A percentile compares a stretch with the other conserved stretches of the same genome.
Evolutionary conservation across 2,113 vertebrate genomes (phyloP).

Genomic region (Festucalex cinctus): DNA sequence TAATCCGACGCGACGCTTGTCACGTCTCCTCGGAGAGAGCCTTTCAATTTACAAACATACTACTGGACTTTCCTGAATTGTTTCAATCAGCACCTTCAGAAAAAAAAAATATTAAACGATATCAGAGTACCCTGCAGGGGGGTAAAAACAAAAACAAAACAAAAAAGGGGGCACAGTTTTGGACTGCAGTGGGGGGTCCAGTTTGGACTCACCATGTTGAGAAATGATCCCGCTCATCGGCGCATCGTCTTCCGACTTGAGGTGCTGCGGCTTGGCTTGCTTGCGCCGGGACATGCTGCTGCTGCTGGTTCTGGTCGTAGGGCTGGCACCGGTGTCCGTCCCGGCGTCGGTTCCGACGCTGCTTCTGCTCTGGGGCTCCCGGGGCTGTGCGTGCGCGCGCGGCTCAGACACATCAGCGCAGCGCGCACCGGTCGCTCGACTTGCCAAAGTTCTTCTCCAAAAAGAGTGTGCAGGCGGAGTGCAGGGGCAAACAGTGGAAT

Average conservation of each 20-base stretch:
- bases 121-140: neutral
- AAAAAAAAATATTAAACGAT: neutral
- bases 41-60: neutral
- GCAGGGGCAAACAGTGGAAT: conserved; percentile 56
- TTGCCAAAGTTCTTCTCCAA: conserved; percentile 2
- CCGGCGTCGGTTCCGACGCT: conserved; percentile 36
- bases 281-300: conserved; percentile 96
- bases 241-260: conserved; percentile 92
- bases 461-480: conserved; percentile 26
- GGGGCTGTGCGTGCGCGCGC: conserved; percentile 67
- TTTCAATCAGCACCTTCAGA: neutral
- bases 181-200: neutral
- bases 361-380: conserved; percentile 30
- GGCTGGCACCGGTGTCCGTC: conserved; percentile 72
- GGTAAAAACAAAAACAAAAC: neutral
- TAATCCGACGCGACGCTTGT: neutral
- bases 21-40: neutral
- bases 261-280: conserved; percentile 99
- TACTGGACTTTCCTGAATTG: neutral
- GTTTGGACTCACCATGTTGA: conserved; percentile 82
- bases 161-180: conserved; percentile 7
- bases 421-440: conserved; percentile 43
- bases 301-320: conserved; percentile 50
- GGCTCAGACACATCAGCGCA: conserved; percentile 90
- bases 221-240: conserved; percentile 84